Evolutionary conservation across 2,113 vertebrate genomes (phyloP).

Genomic region (Theristicus caerulescens): DNA sequence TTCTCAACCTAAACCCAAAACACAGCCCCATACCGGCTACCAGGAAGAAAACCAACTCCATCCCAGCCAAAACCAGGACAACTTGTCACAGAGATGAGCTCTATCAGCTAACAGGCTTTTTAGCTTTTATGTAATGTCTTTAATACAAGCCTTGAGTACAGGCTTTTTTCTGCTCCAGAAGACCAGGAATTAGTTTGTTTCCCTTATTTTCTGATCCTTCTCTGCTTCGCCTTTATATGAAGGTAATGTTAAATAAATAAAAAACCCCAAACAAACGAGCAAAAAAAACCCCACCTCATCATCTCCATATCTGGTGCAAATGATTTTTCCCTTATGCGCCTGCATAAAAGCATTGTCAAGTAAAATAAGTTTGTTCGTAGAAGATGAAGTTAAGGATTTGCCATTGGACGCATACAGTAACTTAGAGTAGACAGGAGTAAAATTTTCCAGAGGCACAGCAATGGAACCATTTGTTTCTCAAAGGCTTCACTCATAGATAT

Average conservation of each 20-base stretch:
- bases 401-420: background rate
- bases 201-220: background rate
- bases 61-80: too few species aligned
- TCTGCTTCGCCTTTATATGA: background rate
- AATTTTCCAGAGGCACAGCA: background rate
- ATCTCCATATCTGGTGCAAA: background rate
- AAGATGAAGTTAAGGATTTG: background rate
- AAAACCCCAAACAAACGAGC: background rate
- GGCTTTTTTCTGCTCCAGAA: background rate
- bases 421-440: background rate
- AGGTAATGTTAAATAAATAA: background rate
- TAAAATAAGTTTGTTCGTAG: background rate
- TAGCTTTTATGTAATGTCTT: background rate
- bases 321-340: background rate
- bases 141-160: background rate
- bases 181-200: background rate
- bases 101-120: background rate
- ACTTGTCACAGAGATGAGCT: background rate
- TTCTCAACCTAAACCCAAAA: too few species aligned
- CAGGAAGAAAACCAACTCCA: too few species aligned
- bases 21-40: too few species aligned
- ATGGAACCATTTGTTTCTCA: background rate
- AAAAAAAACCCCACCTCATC: background rate
- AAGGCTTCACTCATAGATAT: background rate
- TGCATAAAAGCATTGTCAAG: background rate